phyloP scores from a whole-genome alignment of 2,797 vertebrate genomes.

The Rhinogobio ventralis region DNA sequence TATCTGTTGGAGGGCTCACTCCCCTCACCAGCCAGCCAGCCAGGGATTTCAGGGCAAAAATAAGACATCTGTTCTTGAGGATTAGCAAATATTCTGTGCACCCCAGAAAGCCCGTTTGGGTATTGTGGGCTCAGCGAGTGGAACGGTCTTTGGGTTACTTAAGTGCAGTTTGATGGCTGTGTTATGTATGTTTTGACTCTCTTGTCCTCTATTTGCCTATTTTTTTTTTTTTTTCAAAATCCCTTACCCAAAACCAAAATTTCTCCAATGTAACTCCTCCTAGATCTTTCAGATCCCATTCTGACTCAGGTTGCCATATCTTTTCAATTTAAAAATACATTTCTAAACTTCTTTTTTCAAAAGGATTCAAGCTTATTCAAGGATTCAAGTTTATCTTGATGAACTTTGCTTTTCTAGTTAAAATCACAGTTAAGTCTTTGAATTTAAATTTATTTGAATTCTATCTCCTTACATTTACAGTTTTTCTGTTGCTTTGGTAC shows the following conservation, averaged over 20 bases:
- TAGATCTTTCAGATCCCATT: not conserved
- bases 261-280: not conserved
- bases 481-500: too few species aligned
- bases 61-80: conserved; percentile 67
- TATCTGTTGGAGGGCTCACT: conserved; percentile 46
- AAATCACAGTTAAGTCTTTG: not conserved
- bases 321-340: not conserved
- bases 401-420: not conserved
- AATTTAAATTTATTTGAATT: too few species aligned
- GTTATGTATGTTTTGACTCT: conserved; percentile 14
- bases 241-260: not conserved
- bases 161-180: conserved; percentile 43
- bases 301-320: not conserved
- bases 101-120: conserved; percentile 52
- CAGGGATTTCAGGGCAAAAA: conserved; percentile 61
- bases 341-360: not conserved
- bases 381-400: not conserved
- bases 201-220: not conserved
- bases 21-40: conserved; percentile 36
- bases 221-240: not conserved
- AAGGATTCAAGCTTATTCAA: not conserved
- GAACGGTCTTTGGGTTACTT: conserved; percentile 48
- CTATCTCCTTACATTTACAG: too few species aligned
- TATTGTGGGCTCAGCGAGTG: conserved; percentile 49
- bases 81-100: conserved; percentile 62